Evolutionary conservation across 2,797 vertebrate genomes (phyloP).

Genomic region (Poeciliopsis turneri): DNA sequence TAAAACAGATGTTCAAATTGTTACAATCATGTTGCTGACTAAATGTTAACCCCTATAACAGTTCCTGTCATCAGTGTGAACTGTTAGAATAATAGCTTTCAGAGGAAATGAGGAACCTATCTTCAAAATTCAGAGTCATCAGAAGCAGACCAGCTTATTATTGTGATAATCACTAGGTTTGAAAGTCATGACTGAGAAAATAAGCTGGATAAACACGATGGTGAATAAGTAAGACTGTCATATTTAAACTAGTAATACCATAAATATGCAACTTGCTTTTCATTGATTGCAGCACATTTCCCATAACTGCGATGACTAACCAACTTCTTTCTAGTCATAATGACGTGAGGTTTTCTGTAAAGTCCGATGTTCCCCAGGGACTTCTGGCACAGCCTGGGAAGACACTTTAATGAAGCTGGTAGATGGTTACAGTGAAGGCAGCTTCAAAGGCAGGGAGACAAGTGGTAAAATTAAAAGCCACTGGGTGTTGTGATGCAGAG

Average conservation of each 20-base stretch:
- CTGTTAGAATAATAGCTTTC: neutral
- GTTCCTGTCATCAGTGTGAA: neutral
- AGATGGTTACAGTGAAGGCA: slow-evolving; percentile 54
- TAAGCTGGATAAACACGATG: neutral
- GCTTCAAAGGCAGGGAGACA: slow-evolving; percentile 66
- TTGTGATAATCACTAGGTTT: neutral
- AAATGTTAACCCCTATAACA: too few species aligned
- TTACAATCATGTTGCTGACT: neutral
- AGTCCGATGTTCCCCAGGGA: slow-evolving; percentile 43
- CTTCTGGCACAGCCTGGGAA: slow-evolving; percentile 33
- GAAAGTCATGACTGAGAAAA: neutral
- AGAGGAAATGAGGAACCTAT: neutral
- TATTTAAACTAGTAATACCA: neutral
- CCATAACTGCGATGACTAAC: neutral
- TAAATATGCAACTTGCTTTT: neutral
- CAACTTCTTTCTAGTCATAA: slow-evolving; percentile 24
- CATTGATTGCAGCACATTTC: slow-evolving; percentile 1
- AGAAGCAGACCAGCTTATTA: neutral
- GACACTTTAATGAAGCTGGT: slow-evolving; percentile 49
- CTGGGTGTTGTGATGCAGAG: slow-evolving; percentile 64
- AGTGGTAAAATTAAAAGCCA: slow-evolving; percentile 70
- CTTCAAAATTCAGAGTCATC: neutral
- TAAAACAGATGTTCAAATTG: neutral
- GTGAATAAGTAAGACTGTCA: neutral
- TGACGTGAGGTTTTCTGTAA: slow-evolving; percentile 36